Evolutionary conservation across 2,797 vertebrate species (phyloP), one percentile per base, ranked within the genome.

Genomic region (Sphenodon punctatus): DNA sequence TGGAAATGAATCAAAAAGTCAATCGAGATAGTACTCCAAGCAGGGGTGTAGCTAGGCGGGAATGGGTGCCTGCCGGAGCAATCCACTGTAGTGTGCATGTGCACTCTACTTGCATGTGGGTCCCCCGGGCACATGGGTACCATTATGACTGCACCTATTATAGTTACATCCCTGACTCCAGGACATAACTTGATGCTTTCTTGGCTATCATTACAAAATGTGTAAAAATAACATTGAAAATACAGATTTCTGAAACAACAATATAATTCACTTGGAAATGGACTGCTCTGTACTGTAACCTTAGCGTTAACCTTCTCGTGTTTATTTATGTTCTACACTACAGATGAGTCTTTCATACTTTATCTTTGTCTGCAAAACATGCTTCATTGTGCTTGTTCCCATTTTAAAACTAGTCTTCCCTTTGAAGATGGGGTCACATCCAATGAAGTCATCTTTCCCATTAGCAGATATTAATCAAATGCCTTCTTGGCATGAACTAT

Each of bases 281-380:
- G 1, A 27, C 58, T 89, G 20, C 1, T 70, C 16, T 73, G 13
- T 45, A 7, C 25, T 39, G 30, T 19, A 76, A 72, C 10, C 13
- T 74, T 0, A 2, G 68, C 20, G 51, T 2, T 20, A 19, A 85
- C 22, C 5, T 70, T 75, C 6, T 7, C 11, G 43, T 67, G 34
- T 82, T 68, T 41, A n/a, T 10, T 34, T 82, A 23, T 73, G n/a
- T 82, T 80, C 27, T 51, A 16, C 9, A 10, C 79, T 8, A 73
- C 0, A 0, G 36, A 56, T 42, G 65, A 55, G 3, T 1, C 81
- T 72, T 75, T 5, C 0, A 0, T 53, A 20, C 75, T 10, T 30
- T 27, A 70, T 17, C 23, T 74, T 82, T 80, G 46, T 8, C 65
- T 56, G 53, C 4, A 16, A 20, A 16, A 51, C 38, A 8, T 17